Evolutionary conservation across 2,113 vertebrate genomes (phyloP).

Genomic region (Bos taurus): DNA sequence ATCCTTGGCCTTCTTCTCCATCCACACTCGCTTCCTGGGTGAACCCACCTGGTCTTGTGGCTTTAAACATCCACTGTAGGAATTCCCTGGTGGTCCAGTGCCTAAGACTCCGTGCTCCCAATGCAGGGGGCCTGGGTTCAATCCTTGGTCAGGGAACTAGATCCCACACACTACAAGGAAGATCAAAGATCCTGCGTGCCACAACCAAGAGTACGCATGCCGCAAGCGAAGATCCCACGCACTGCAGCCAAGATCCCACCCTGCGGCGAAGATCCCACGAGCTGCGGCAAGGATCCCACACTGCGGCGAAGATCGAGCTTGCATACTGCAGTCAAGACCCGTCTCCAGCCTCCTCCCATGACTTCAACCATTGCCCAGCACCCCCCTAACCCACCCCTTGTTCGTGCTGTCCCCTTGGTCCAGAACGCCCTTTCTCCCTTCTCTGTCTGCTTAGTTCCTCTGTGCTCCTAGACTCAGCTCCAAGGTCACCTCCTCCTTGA

Average conservation of each 20-base stretch:
- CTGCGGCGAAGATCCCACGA: too few relatives aligned
- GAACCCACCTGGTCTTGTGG: not conserved
- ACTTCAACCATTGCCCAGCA: not conserved
- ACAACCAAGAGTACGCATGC: not conserved
- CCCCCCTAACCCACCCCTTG: not conserved
- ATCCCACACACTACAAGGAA: not conserved
- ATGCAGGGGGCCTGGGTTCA: not conserved
- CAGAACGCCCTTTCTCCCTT: not conserved
- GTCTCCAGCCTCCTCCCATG: not conserved
- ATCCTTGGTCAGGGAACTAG: not conserved
- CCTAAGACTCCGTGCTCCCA: not conserved
- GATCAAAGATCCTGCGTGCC: not conserved
- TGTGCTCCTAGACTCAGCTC: not conserved
- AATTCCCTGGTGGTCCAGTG: not conserved
- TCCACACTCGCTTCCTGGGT: not conserved
- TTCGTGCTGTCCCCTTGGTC: not conserved
- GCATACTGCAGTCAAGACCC: not conserved
- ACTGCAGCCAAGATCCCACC: not conserved
- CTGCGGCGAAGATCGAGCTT: not conserved
- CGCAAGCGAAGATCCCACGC: not conserved
- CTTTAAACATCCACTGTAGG: not conserved
- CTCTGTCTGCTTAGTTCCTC: not conserved
- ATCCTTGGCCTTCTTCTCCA: not conserved
- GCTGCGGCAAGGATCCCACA: not conserved
- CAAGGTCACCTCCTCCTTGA: not conserved